Evolutionary conservation across 2,888 invertebrate species (phyloP).

Genomic region (Coremacera marginata): DNA sequence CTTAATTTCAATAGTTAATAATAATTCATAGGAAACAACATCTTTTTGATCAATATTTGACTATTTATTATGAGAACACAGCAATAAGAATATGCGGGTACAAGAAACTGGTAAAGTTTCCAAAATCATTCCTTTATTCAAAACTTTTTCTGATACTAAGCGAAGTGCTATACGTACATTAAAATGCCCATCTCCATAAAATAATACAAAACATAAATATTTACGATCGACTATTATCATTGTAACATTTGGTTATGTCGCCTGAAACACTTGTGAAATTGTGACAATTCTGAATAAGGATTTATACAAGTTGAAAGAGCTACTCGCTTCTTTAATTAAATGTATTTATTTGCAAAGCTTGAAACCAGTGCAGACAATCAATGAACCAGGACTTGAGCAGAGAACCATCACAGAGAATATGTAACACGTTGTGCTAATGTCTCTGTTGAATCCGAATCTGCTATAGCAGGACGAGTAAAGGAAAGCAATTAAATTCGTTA

Average conservation of each 20-base stretch:
- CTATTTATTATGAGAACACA: no score
- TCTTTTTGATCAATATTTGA: no score
- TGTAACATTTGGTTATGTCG: neutral
- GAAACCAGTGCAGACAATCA: neutral
- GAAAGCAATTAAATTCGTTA: constrained; percentile 27
- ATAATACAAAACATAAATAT: neutral
- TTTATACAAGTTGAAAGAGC: no score
- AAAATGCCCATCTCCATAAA: neutral
- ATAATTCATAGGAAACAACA: no score
- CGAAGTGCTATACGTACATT: neutral
- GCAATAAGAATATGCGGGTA: no score
- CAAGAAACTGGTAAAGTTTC: no score
- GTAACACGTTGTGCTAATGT: constrained; percentile 23
- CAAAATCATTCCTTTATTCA: no score
- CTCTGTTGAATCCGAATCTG: neutral
- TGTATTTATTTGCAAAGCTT: no score
- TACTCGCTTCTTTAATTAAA: no score
- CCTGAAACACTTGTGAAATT: neutral
- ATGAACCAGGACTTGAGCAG: neutral
- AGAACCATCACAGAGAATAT: neutral
- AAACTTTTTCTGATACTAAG: neutral
- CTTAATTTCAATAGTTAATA: no score
- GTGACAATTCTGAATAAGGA: neutral
- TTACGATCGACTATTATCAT: neutral
- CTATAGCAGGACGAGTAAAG: neutral